Conservation (phyloP, 1,140 invertebrate genomes). For the Cydia strobilella region DNA sequence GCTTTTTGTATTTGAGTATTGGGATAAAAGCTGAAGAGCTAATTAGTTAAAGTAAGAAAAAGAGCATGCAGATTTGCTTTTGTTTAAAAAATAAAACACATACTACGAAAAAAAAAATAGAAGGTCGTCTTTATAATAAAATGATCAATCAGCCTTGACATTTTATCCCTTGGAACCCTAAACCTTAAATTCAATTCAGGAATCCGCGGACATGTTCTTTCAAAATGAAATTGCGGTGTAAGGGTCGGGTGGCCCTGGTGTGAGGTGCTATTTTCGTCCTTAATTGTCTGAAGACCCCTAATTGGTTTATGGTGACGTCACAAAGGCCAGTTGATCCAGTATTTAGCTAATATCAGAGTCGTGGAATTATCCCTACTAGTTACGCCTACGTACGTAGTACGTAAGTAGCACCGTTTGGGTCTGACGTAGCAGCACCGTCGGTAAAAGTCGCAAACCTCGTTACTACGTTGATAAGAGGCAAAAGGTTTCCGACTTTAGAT, state of each 20-base stretch:
- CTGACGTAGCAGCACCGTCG: background rate
- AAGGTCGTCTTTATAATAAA: background rate
- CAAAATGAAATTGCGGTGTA: slow-evolving; percentile 17
- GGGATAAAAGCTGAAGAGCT: no score
- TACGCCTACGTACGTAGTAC: background rate
- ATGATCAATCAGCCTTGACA: background rate
- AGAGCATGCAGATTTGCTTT: no score
- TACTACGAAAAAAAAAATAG: background rate
- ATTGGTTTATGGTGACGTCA: slow-evolving; percentile 5
- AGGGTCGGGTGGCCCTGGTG: background rate
- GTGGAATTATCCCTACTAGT: background rate
- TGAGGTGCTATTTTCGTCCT: background rate
- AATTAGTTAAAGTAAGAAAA: no score
- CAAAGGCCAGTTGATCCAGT: background rate
- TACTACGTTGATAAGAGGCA: no score
- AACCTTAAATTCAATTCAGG: background rate
- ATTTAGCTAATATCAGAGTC: background rate
- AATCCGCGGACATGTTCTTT: background rate
- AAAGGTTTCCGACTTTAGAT: background rate
- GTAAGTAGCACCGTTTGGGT: background rate
- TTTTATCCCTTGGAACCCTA: background rate
- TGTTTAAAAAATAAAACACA: background rate
- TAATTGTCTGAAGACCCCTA: background rate
- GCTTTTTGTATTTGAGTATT: no score
- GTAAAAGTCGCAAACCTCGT: no score